Conservation (phyloP, 2,888 invertebrate genomes). For the Cyclophora albipunctata region DNA sequence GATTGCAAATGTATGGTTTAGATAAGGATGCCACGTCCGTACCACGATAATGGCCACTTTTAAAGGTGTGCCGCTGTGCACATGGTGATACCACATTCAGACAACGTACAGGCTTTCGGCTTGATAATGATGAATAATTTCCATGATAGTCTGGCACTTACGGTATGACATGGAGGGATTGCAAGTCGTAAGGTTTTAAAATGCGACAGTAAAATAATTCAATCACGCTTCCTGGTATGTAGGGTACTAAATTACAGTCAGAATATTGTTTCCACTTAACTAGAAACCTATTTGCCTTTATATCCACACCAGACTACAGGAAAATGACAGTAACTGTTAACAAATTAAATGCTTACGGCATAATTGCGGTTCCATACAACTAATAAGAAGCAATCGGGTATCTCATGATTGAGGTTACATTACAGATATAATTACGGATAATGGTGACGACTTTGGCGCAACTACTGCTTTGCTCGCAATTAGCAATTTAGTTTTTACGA, state of each 20-base stretch:
- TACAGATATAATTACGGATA: conserved; percentile 10
- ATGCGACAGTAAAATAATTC: too few relatives aligned
- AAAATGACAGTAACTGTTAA: too few relatives aligned
- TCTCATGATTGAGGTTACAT: conserved; percentile 14
- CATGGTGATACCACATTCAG: conserved; percentile 1
- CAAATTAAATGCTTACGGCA: conserved; percentile 5
- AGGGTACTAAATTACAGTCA: too few relatives aligned
- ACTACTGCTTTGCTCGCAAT: conserved; percentile 13
- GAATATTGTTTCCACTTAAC: too few relatives aligned
- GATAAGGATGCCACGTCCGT: conserved; percentile 43
- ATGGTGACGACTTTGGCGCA: conserved; percentile 13
- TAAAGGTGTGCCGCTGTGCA: conserved; percentile 25
- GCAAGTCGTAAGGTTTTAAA: too few relatives aligned
- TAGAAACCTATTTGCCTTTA: too few relatives aligned
- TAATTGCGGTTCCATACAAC: conserved; percentile 5
- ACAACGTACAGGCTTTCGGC: conserved; percentile 7
- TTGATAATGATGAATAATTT: conserved; percentile 12
- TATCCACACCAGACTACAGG: too few relatives aligned
- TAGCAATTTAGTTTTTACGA: conserved; percentile 14
- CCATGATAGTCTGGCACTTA: not conserved
- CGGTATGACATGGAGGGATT: too few relatives aligned
- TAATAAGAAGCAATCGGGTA: conserved; percentile 14
- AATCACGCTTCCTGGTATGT: too few relatives aligned
- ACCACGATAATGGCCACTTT: conserved; percentile 36
- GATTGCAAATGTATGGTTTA: conserved; percentile 41